Evolutionary conservation across 2,113 vertebrate genomes (phyloP).

Genomic region (Oryzias javanicus): DNA sequence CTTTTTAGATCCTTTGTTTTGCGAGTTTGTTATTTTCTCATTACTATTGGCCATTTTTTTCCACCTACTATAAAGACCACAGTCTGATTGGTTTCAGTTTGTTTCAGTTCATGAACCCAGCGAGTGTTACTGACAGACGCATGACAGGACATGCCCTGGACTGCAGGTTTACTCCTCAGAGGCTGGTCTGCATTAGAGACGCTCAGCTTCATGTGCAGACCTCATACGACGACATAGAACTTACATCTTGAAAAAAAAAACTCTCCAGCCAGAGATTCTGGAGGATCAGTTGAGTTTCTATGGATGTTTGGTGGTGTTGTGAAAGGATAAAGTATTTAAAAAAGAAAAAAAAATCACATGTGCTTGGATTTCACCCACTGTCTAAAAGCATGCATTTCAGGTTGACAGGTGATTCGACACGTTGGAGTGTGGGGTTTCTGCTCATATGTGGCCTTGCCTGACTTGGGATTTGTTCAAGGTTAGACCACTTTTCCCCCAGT

Average conservation of each 20-base stretch:
- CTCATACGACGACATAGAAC: slow-evolving; percentile 45
- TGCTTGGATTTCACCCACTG: too few species aligned
- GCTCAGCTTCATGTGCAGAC: slow-evolving; percentile 25
- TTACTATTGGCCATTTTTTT: not conserved
- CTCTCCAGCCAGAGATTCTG: too few species aligned
- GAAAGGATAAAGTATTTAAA: too few species aligned
- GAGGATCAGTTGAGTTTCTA: too few species aligned
- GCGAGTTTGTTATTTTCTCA: not conserved
- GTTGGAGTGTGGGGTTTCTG: slow-evolving; percentile 5
- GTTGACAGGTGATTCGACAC: slow-evolving; percentile 46
- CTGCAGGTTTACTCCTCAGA: slow-evolving; percentile 33
- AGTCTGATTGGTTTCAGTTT: slow-evolving; percentile 5
- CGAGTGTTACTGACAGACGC: slow-evolving; percentile 41
- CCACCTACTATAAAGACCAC: not conserved
- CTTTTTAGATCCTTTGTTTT: not conserved
- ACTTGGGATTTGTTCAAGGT: too few species aligned
- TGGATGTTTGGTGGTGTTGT: too few species aligned
- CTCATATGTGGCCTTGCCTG: not conserved
- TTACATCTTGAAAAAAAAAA: slow-evolving; percentile 33
- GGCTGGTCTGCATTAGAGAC: slow-evolving; percentile 61
- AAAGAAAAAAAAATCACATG: too few species aligned
- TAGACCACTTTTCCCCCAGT: too few species aligned
- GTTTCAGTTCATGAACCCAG: slow-evolving; percentile 20
- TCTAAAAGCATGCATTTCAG: slow-evolving; percentile 22
- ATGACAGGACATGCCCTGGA: slow-evolving; percentile 40